A percentile compares a stretch with the other conserved stretches of the same genome.
These are phyloP conservation scores for Lasius platythorax DNA, from an alignment of 2,888 invertebrate genomes.

Conservation along the genomic window DNA sequence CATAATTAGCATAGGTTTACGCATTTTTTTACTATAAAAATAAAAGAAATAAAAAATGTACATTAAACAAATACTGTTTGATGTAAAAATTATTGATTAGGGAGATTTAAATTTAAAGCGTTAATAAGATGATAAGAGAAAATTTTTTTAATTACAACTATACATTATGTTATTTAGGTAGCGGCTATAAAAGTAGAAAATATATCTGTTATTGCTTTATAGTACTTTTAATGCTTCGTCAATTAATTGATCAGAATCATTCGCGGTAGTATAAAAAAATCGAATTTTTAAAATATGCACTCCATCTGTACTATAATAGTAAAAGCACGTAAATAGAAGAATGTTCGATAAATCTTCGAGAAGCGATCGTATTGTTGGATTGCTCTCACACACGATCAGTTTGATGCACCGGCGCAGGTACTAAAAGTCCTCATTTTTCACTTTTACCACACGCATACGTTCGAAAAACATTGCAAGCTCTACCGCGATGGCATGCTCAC, in stretches of 20 bases:
- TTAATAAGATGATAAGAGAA: constrained; percentile 9
- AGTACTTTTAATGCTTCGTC: background rate
- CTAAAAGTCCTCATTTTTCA: constrained; percentile 53
- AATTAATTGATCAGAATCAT: background rate
- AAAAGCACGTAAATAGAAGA: background rate
- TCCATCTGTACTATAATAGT: background rate
- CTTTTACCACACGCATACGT: constrained; percentile 27
- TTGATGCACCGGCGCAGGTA: background rate
- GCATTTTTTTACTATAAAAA: background rate
- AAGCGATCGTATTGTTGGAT: constrained; percentile 6
- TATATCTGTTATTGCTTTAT: background rate
- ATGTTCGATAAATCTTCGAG: constrained; percentile 18
- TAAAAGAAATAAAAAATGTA: background rate
- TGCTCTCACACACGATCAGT: constrained; percentile 6
- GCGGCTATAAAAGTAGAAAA: background rate
- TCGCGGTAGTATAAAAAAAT: background rate
- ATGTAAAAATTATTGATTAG: background rate
- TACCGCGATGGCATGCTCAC: background rate
- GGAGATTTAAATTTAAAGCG: background rate
- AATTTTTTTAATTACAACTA: background rate
- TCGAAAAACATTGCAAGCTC: constrained; percentile 31
- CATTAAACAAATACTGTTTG: background rate
- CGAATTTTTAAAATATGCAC: background rate
- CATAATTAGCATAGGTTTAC: background rate
- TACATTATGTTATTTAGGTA: background rate